Evolutionary conservation across 2,797 vertebrate genomes (phyloP).

Genomic region (Sarcoramphus papa): DNA sequence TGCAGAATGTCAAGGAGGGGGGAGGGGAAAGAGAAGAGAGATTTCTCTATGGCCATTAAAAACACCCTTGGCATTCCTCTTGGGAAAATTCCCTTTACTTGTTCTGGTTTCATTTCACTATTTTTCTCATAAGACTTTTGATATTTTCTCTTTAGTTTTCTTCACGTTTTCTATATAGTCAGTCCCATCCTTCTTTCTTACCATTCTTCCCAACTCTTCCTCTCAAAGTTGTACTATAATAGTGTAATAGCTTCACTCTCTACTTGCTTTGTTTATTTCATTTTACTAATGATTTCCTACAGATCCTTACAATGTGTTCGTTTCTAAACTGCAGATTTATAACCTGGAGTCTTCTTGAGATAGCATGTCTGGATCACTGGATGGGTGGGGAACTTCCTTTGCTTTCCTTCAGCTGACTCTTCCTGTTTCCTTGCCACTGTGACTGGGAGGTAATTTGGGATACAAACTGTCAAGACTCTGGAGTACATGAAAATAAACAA

Average conservation of each 20-base stretch:
- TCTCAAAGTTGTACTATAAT: background rate
- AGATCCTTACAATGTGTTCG: background rate
- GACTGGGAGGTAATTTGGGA: background rate
- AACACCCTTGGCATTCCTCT: background rate
- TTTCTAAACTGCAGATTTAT: background rate
- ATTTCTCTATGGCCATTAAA: background rate
- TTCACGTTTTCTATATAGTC: background rate
- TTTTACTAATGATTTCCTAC: background rate
- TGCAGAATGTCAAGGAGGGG: fast-evolving
- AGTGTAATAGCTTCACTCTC: background rate
- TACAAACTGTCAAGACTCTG: background rate
- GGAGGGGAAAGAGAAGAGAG: background rate
- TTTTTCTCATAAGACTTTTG: background rate
- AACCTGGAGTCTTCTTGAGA: background rate
- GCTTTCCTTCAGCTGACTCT: background rate
- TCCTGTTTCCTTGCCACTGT: background rate
- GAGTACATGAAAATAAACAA: background rate
- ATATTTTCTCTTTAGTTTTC: background rate
- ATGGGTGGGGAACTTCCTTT: background rate
- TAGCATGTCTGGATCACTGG: background rate
- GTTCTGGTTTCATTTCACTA: background rate
- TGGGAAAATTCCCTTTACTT: background rate
- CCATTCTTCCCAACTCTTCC: background rate
- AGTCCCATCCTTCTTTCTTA: background rate
- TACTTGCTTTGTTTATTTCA: background rate